Conservation (phyloP, 2,113 vertebrate species). For the Alethe castanea region DNA sequence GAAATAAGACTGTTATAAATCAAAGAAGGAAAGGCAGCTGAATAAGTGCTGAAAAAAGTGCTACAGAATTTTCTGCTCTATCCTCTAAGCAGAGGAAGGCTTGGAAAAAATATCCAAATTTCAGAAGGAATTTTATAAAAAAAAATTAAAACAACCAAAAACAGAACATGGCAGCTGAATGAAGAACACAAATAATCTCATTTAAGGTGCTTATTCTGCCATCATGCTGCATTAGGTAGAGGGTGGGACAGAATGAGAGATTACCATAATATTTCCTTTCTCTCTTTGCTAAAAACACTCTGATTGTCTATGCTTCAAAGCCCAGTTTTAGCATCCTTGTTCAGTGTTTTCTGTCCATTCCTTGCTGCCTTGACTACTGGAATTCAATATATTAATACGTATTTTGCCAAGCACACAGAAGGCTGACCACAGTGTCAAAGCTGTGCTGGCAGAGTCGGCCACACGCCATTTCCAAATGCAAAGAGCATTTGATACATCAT, state of each 20-base stretch:
- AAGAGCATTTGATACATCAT: background rate
- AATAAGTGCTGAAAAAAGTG: background rate
- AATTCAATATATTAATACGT: conserved; percentile 1
- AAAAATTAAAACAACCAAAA: background rate
- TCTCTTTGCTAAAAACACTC: background rate
- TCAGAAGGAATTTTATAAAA: background rate
- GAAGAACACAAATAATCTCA: background rate
- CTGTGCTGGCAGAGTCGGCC: background rate
- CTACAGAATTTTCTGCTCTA: background rate
- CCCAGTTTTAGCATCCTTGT: background rate
- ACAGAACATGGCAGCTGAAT: background rate
- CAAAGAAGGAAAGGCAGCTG: background rate
- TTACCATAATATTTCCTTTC: background rate
- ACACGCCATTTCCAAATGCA: background rate
- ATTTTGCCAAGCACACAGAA: conserved; percentile 41
- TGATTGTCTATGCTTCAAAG: background rate
- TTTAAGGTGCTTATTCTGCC: background rate
- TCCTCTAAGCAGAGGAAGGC: background rate
- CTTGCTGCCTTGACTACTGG: background rate
- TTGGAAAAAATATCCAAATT: background rate
- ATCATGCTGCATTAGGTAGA: background rate
- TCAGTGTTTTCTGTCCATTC: background rate
- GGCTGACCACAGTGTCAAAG: background rate
- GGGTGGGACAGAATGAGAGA: background rate
- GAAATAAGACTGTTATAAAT: background rate